Evolutionary conservation across 2,797 vertebrate species (phyloP).

Genomic region (Remorina albescens): DNA sequence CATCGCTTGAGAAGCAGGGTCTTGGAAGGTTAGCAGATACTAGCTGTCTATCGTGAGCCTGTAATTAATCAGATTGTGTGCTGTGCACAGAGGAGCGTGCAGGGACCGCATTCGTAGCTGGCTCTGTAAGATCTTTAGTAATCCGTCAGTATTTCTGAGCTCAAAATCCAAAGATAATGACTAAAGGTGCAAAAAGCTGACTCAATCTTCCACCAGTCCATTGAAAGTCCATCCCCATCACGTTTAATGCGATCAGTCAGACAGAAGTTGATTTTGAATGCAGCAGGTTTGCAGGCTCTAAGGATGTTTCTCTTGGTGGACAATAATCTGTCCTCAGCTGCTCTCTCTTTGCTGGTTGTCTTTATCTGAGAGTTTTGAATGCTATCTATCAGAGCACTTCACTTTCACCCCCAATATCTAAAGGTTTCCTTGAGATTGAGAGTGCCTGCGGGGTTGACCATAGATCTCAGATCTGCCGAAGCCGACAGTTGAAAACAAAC

Average conservation of each 20-base stretch:
- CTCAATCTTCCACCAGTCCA: conserved; percentile 32
- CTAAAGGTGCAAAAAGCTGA: conserved; percentile 17
- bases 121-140: conserved; percentile 34
- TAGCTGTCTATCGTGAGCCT: conserved; percentile 50
- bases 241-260: conserved; percentile 4
- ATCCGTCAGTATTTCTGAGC: conserved; percentile 33
- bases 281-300: conserved; percentile 19
- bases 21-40: conserved; percentile 57
- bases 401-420: conserved; percentile 43
- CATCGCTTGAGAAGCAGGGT: conserved; percentile 49
- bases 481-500: conserved; percentile 76
- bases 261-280: conserved; percentile 28
- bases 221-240: conserved; percentile 35
- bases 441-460: conserved; percentile 50
- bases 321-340: conserved; percentile 27
- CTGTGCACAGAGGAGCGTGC: conserved; percentile 57
- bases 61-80: conserved; percentile 65
- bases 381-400: conserved; percentile 41
- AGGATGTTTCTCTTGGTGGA: conserved; percentile 17
- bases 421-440: conserved; percentile 58
- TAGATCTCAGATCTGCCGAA: conserved; percentile 62
- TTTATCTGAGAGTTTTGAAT: conserved; percentile 46
- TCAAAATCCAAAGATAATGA: conserved; percentile 50
- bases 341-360: conserved; percentile 31
- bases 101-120: conserved; percentile 25